These are phyloP conservation scores for Ardeotis arabs DNA, from an alignment of 2,113 vertebrate genomes.

Conservation along the genomic window DNA sequence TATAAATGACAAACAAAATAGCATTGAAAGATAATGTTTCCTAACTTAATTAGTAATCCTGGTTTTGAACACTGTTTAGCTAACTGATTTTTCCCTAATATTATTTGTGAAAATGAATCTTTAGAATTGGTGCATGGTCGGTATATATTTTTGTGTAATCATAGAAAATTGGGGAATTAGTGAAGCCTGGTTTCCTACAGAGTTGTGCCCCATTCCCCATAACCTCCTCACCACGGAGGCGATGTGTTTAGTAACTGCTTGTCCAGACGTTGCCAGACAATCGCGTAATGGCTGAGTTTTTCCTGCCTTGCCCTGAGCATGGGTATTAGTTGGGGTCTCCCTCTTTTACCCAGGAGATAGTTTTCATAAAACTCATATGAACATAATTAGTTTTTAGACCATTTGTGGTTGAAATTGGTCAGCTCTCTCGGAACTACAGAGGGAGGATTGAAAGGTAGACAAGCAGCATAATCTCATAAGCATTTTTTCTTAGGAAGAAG, in stretches of 20 bases:
- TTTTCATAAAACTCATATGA: not conserved
- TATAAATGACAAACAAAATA: conserved; percentile 56
- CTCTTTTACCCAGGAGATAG: not conserved
- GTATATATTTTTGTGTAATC: not conserved
- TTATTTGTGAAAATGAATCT: not conserved
- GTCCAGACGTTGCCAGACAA: not conserved
- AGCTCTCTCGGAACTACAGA: not conserved
- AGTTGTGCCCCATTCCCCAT: not conserved
- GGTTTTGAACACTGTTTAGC: not conserved
- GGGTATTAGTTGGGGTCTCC: not conserved
- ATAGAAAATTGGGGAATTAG: not conserved
- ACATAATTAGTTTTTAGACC: not conserved
- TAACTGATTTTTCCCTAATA: not conserved
- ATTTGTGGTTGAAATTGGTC: not conserved
- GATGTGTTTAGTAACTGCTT: not conserved
- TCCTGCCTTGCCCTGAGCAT: not conserved
- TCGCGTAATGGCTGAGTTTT: rapidly evolving
- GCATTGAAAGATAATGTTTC: conserved; percentile 36
- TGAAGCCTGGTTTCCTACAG: not conserved
- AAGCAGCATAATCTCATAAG: not conserved
- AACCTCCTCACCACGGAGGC: not conserved
- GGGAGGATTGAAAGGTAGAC: not conserved
- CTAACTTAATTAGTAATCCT: conserved; percentile 29
- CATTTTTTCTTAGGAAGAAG: not conserved
- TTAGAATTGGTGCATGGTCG: not conserved